These are phyloP conservation scores for Augiades crinisus DNA, from an alignment of 2,888 invertebrate species.

Conservation along the genomic window DNA sequence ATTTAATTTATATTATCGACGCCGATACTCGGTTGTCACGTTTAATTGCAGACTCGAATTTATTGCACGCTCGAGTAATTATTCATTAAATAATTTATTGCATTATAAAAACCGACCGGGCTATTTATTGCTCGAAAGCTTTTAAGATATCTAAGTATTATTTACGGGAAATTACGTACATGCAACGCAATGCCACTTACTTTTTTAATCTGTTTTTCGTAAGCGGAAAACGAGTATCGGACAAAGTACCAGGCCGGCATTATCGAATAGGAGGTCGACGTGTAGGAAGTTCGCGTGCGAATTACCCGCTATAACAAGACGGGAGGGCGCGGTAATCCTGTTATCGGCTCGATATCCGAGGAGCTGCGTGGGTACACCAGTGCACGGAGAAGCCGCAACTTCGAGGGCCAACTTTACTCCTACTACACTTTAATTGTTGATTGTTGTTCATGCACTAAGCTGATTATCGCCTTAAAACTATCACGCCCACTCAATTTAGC, in stretches of 20 bases:
- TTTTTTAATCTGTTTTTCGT: slow-evolving; percentile 5
- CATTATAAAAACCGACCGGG: slow-evolving; percentile 14
- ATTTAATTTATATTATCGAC: slow-evolving; percentile 19
- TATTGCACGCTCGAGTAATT: slow-evolving; percentile 9
- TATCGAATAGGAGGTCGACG: slow-evolving; percentile 47
- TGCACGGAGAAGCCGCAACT: slow-evolving; percentile 48
- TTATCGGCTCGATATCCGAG: slow-evolving; percentile 66
- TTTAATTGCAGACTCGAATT: slow-evolving; percentile 19
- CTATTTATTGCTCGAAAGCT: slow-evolving; percentile 15
- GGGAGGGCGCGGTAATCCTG: slow-evolving; percentile 67
- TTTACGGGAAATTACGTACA: slow-evolving; percentile 6
- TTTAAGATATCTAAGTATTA: slow-evolving; percentile 10
- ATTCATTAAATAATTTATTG: slow-evolving; percentile 21
- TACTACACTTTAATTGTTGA: slow-evolving; percentile 49
- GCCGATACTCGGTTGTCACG: slow-evolving; percentile 12
- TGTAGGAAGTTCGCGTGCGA: slow-evolving; percentile 67
- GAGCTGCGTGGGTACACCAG: slow-evolving; percentile 36
- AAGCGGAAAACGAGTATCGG: not conserved
- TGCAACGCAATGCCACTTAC: not conserved
- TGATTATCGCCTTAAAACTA: slow-evolving; percentile 29
- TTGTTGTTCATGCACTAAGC: slow-evolving; percentile 42
- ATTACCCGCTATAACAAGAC: slow-evolving; percentile 60
- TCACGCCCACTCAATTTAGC: slow-evolving; percentile 18
- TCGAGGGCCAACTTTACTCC: slow-evolving; percentile 50
- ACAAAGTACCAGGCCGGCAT: slow-evolving; percentile 49